Conservation (phyloP, 2,797 vertebrate genomes). For the Enteromius treurensis region DNA sequence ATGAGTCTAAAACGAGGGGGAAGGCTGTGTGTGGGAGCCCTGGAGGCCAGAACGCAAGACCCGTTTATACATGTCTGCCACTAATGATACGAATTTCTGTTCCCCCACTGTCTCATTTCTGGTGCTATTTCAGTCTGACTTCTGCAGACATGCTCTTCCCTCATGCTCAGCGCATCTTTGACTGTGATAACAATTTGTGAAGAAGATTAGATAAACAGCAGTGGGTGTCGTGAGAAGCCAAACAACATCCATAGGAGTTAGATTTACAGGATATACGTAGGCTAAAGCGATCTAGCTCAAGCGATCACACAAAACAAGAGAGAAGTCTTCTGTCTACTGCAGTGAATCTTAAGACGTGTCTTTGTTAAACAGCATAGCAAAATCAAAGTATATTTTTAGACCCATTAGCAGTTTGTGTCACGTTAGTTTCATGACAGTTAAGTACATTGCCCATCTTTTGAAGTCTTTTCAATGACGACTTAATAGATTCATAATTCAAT, state of each 20-base stretch:
- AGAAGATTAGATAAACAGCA: constrained; percentile 37
- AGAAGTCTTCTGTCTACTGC: not conserved
- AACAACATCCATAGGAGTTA: constrained; percentile 39
- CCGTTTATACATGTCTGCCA: constrained; percentile 62
- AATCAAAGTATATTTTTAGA: not conserved
- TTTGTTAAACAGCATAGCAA: not conserved
- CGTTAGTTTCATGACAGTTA: not conserved
- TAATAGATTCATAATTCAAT: not conserved
- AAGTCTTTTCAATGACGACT: not conserved
- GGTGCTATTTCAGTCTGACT: constrained; percentile 41
- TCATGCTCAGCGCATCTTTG: constrained; percentile 33
- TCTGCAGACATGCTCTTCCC: constrained; percentile 50
- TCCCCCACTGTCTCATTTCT: constrained; percentile 55
- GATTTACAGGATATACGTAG: constrained; percentile 48
- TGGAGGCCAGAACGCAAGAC: constrained; percentile 40
- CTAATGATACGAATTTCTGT: constrained; percentile 65
- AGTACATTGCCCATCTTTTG: not conserved
- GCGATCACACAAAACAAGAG: not conserved
- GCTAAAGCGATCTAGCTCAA: constrained; percentile 13
- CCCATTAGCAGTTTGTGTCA: not conserved
- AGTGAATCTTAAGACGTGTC: not conserved
- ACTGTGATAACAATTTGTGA: constrained; percentile 36
- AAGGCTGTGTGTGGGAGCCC: constrained; percentile 41
- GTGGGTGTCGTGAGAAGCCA: constrained; percentile 45
- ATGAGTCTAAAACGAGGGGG: not conserved